These are phyloP conservation scores for Notocelia uddmanniana DNA, from an alignment of 2,888 invertebrate species.

Conservation along the genomic window DNA sequence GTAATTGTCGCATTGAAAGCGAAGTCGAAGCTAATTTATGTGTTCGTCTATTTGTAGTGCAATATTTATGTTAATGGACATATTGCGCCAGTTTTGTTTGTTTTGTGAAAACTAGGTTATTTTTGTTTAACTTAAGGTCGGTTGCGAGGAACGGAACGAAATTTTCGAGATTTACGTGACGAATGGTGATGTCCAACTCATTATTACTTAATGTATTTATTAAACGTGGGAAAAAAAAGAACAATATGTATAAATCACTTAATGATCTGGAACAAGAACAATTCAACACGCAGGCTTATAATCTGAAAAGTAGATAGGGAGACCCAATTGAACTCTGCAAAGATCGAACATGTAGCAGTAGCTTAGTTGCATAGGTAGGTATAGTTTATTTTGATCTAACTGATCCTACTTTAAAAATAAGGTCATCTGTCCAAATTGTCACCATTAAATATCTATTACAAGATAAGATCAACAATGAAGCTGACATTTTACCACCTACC, in stretches of 20 bases:
- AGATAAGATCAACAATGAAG: constrained; percentile 32
- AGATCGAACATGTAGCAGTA: too few species aligned
- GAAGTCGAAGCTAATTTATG: constrained; percentile 40
- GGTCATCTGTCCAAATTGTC: constrained; percentile 16
- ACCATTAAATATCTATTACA: constrained; percentile 1
- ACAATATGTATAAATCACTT: background rate
- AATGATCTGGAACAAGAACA: constrained; percentile 11
- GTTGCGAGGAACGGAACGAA: constrained; percentile 5
- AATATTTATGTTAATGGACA: constrained; percentile 67
- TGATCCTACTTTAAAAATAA: background rate
- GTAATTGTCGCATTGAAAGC: constrained; percentile 35
- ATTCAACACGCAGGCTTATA: background rate
- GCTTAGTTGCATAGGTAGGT: too few species aligned
- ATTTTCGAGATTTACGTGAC: constrained; percentile 28
- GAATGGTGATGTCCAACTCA: constrained; percentile 9
- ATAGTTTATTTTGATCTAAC: background rate
- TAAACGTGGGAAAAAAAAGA: constrained; percentile 2
- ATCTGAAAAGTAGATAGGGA: too few species aligned
- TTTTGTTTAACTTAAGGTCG: constrained; percentile 42
- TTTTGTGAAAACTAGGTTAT: constrained; percentile 52
- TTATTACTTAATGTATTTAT: background rate
- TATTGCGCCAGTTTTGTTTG: constrained; percentile 59
- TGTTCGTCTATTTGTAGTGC: constrained; percentile 51
- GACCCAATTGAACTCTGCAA: too few species aligned
- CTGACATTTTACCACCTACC: constrained; percentile 34